A percentile compares a stretch with the other conserved stretches of the same genome.
Evolutionary conservation across 2,113 vertebrate species (phyloP).

Genomic region (Hippolais icterina): DNA sequence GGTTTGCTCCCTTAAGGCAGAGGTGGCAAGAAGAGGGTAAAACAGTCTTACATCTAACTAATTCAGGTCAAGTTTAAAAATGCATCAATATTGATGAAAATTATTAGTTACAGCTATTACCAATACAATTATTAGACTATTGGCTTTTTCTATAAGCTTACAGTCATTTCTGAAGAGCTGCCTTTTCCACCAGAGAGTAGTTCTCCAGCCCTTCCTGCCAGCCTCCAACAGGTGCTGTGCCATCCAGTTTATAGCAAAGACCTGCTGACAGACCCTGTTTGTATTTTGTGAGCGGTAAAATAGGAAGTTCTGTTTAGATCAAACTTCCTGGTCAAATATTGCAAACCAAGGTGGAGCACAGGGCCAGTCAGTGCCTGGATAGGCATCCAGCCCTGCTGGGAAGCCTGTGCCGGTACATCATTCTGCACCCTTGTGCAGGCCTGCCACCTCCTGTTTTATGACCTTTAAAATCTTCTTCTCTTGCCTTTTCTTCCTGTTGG

Average conservation of each 20-base stretch:
- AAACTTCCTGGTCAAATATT: constrained; percentile 8
- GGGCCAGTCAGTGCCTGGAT: rapidly evolving
- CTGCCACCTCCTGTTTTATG: not conserved
- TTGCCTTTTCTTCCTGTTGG: not conserved
- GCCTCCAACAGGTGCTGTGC: not conserved
- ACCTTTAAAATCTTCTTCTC: not conserved
- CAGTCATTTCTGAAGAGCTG: not conserved
- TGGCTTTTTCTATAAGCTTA: not conserved
- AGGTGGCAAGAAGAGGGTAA: not conserved
- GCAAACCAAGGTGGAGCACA: not conserved
- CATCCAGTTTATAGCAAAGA: not conserved
- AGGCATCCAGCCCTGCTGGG: not conserved
- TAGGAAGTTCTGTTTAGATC: not conserved
- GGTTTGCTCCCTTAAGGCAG: not conserved
- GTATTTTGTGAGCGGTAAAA: constrained; percentile 8
- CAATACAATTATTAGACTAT: not conserved
- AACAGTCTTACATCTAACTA: not conserved
- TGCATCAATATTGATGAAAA: not conserved
- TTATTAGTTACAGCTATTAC: not conserved
- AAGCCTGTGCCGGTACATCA: not conserved
- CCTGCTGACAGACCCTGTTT: not conserved
- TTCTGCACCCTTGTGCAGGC: not conserved
- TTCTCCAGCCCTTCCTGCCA: not conserved
- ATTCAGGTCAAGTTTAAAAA: not conserved
- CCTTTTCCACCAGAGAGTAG: not conserved